Evolutionary conservation across 2,797 vertebrate genomes (phyloP), one percentile per base, ranked within the genome.

Genomic region (Prionace glauca): DNA sequence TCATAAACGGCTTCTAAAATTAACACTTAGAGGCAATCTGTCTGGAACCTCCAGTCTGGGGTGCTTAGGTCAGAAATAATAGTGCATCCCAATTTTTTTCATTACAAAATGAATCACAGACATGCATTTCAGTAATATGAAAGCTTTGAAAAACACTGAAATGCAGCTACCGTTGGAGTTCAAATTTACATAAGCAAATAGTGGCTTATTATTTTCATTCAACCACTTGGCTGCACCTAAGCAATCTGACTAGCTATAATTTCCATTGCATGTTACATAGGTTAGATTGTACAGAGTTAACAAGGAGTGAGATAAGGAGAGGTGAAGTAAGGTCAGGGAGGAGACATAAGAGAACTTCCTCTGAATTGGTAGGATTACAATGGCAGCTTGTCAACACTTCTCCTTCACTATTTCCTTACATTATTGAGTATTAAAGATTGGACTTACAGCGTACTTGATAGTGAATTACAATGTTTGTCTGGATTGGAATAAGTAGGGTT

Each of bases 1-100:
- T 77, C 71, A 95, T 95, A 95, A 95, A 77, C 45, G 29, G 45
- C 88, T 65, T 65, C 93, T 95, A 95, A 56, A 95, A 95, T 95
- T 95, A 95, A 95, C 93, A 95, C 93, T 95, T 95, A 95, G 93
- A 77, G 50, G 93, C 93, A 95, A 95, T 95, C 93, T 95, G 93
- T 95, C 93, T 95, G 93, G 93, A 77, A 95, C 71, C 45, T 77
- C 71, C 71, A 60, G 93, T 95, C 93, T 95, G 72, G 93, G 93
- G 67, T 77, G 26, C 93, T 77, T 77, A 95, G 93, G 93, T 95
- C 93, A 95, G 72, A 32, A 95, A 95, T 95, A 95, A 95, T 95
- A 74, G 29, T 7, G 18, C 71, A 60, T 7, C 50, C 29, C 71
- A 95, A 77, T 95, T 77, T 95, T 45, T 95, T 95, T 95, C 69